Conservation (phyloP, 37 sponge, comb jelly and placozoan genomes). For the Haliclona indistincta region DNA sequence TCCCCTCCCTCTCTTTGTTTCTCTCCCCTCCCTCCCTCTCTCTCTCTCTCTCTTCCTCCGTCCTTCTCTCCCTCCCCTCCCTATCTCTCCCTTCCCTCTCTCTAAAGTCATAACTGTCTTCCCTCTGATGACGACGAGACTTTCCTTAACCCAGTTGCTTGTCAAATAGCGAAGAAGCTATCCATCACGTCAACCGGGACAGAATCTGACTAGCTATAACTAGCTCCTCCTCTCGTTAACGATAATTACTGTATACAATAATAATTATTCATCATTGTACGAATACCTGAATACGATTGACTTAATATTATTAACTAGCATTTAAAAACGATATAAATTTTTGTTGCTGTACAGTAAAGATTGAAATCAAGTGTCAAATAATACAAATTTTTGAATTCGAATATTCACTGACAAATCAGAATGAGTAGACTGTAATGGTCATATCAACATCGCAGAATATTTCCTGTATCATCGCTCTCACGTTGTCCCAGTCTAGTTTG, state of each 20-base stretch:
- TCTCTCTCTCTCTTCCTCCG: no score
- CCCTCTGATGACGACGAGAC: neutral
- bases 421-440: constrained; percentile 57
- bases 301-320: no score
- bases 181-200: neutral
- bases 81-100: neutral
- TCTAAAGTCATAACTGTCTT: neutral
- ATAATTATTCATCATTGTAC: neutral
- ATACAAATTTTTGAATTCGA: neutral
- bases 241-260: neutral
- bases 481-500: constrained; percentile 64
- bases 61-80: neutral
- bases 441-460: constrained; percentile 52
- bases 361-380: neutral
- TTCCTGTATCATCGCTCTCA: constrained; percentile 34
- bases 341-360: neutral
- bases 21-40: no score
- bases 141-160: neutral
- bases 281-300: no score
- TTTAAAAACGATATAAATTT: no score
- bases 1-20: no score
- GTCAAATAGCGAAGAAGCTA: neutral
- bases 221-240: no score
- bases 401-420: constrained; percentile 14
- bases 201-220: neutral